A percentile compares a stretch with the other conserved stretches of the same genome.
These are phyloP conservation scores for Scaptomyza pallida DNA, from an alignment of 1,140 invertebrate species.

Conservation along the genomic window DNA sequence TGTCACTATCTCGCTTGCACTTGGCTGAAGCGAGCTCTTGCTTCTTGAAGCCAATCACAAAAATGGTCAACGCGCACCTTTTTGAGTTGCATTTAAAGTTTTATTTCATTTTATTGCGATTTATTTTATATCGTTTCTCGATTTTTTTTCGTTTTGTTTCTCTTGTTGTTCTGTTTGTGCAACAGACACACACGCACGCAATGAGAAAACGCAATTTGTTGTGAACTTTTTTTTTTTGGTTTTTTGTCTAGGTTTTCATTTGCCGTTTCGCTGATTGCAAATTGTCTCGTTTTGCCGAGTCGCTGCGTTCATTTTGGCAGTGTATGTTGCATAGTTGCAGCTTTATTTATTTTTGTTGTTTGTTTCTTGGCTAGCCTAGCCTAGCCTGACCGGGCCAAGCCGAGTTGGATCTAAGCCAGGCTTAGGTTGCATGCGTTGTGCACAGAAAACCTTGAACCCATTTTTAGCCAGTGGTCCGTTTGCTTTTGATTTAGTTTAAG, in stretches of 20 bases:
- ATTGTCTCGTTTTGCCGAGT: slow-evolving; percentile 69
- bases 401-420: background rate
- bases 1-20: slow-evolving; percentile 8
- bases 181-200: slow-evolving; percentile 37
- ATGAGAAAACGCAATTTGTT: slow-evolving; percentile 74
- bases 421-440: slow-evolving; percentile 28
- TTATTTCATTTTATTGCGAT: slow-evolving; percentile 64
- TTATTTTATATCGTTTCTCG: slow-evolving; percentile 33
- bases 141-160: slow-evolving; percentile 35
- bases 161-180: slow-evolving; percentile 55
- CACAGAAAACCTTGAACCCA: slow-evolving; percentile 54
- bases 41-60: slow-evolving; percentile 67
- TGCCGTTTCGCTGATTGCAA: slow-evolving; percentile 68
- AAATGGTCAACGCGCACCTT: slow-evolving; percentile 67
- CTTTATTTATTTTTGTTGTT: slow-evolving; percentile 57
- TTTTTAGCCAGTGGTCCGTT: slow-evolving; percentile 19
- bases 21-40: background rate
- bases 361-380: slow-evolving; percentile 23
- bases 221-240: slow-evolving; percentile 62
- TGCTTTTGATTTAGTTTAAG: background rate
- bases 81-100: slow-evolving; percentile 70
- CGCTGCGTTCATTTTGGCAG: slow-evolving; percentile 40
- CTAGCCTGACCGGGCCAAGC: slow-evolving; percentile 6
- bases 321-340: slow-evolving; percentile 48
- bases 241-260: slow-evolving; percentile 67